Conservation (phyloP, 2,113 vertebrate genomes). For the Osmerus eperlanus region DNA sequence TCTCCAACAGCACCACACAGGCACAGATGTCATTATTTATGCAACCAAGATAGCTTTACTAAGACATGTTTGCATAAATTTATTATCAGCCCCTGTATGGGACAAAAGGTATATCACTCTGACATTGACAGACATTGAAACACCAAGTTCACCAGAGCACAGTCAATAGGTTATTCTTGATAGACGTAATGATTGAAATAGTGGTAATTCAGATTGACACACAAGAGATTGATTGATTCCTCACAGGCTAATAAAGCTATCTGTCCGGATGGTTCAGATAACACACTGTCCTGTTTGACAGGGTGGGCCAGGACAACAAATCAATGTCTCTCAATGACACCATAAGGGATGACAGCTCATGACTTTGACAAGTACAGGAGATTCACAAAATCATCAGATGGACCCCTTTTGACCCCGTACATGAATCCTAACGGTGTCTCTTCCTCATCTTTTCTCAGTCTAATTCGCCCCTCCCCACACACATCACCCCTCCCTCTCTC, state of each 20-base stretch:
- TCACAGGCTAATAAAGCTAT: constrained; percentile 36
- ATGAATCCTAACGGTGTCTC: constrained; percentile 4
- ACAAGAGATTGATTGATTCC: neutral
- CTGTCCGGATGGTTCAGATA: constrained; percentile 17
- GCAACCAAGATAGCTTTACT: no score
- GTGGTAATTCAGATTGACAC: constrained; percentile 17
- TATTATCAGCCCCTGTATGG: no score
- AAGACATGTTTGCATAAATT: no score
- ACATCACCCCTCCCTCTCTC: neutral
- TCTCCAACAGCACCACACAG: neutral
- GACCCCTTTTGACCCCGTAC: constrained; percentile 31
- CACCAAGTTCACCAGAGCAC: neutral
- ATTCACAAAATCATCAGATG: constrained; percentile 38
- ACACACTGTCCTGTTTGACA: neutral
- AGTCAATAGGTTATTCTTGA: neutral
- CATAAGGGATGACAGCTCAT: constrained; percentile 8
- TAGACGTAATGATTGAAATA: constrained; percentile 15
- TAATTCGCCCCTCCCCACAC: neutral
- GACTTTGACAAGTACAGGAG: constrained; percentile 28
- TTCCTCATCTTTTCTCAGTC: neutral
- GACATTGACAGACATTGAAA: constrained; percentile 13
- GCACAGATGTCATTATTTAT: no score
- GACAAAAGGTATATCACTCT: no score
- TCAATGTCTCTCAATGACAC: constrained; percentile 49
- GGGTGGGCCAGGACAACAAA: constrained; percentile 45